Percentiles rank a stretch among this genome's conserved stretches.
These are phyloP conservation scores for Polydrusus pterygomalis DNA, from an alignment of 2,888 invertebrate species.

Conservation along the genomic window DNA sequence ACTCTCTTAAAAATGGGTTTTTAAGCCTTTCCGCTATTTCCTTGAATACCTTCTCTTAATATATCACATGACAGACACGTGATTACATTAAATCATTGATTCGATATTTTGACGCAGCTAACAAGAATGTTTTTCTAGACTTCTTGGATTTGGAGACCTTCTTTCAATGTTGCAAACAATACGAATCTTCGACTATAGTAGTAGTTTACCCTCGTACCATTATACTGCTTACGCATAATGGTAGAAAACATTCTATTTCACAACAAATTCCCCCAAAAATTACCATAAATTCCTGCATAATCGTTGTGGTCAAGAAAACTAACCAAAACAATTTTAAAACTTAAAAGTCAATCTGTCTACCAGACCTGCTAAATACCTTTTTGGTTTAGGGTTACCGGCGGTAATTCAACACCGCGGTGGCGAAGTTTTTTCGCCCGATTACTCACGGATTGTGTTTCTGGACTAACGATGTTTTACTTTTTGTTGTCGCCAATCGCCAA, in stretches of 20 bases:
- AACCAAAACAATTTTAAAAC: slow-evolving; percentile 40
- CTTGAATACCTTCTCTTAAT: no score
- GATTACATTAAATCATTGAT: no score
- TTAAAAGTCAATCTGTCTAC: slow-evolving; percentile 46
- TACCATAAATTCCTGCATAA: slow-evolving; percentile 25
- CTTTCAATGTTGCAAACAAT: no score
- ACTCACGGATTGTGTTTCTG: slow-evolving; percentile 45
- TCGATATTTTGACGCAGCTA: no score
- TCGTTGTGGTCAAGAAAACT: slow-evolving; percentile 23
- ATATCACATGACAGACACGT: no score
- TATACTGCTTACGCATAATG: neutral
- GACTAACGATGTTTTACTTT: slow-evolving; percentile 12
- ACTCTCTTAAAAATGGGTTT: no score
- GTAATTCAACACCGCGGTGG: slow-evolving; percentile 52
- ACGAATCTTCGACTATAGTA: neutral
- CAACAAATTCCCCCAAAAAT: slow-evolving; percentile 6
- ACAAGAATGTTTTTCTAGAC: no score
- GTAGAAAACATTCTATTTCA: neutral
- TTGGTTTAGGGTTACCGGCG: slow-evolving; percentile 39
- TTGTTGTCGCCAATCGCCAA: slow-evolving; percentile 7
- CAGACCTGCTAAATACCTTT: slow-evolving; percentile 52
- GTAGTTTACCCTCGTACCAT: neutral
- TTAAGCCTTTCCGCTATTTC: no score
- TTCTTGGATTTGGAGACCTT: no score
- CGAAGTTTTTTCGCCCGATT: slow-evolving; percentile 55